Evolutionary conservation across 2,888 invertebrate species (phyloP).

Genomic region (Germaria angustata): DNA sequence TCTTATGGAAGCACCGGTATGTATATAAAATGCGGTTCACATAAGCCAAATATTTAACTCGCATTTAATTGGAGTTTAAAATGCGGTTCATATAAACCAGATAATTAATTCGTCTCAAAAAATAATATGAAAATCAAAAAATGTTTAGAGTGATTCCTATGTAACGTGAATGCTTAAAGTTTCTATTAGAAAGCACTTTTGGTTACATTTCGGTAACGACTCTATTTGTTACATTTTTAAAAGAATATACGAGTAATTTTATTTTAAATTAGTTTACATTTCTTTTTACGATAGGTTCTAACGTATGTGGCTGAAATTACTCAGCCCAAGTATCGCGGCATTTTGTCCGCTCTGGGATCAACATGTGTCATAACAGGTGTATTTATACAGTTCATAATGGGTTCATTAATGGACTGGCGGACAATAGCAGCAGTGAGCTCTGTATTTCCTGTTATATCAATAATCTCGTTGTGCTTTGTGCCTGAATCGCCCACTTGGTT

Average conservation of each 20-base stretch:
- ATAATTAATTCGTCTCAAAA: too few species aligned
- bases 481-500: slow-evolving; percentile 93
- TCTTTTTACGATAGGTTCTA: slow-evolving; percentile 82
- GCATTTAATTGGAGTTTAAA: too few species aligned
- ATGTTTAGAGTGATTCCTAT: too few species aligned
- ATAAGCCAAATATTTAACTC: too few species aligned
- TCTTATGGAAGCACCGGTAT: slow-evolving; percentile 89
- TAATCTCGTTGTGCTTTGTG: slow-evolving; percentile 85
- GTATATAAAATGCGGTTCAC: slow-evolving; percentile 70
- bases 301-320: slow-evolving; percentile 92
- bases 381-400: slow-evolving; percentile 87
- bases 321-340: slow-evolving; percentile 88
- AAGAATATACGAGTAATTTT: too few species aligned
- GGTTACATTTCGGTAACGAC: too few species aligned
- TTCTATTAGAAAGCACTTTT: too few species aligned
- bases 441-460: slow-evolving; percentile 84
- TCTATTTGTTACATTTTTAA: too few species aligned
- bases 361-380: slow-evolving; percentile 88
- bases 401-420: slow-evolving; percentile 86
- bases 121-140: too few species aligned
- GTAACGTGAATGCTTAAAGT: too few species aligned
- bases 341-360: slow-evolving; percentile 85
- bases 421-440: slow-evolving; percentile 86
- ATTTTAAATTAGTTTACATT: too few species aligned
- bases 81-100: too few species aligned